Conservation (phyloP, 2,888 invertebrate species). For the Rapana venosa region DNA sequence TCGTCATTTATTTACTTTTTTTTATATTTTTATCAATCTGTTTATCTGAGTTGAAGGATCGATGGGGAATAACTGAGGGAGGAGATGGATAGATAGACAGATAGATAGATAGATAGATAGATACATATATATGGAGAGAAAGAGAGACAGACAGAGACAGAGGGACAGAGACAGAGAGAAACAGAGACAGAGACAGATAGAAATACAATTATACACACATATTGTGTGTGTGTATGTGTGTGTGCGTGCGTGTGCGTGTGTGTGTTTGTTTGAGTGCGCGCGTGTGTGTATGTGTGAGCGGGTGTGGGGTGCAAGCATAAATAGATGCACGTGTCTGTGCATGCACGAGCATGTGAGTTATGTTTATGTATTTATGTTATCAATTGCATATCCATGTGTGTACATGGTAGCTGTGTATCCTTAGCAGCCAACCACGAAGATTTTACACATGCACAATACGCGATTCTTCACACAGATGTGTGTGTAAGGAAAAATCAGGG, state of each 20-base stretch:
- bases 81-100: not conserved
- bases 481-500: no score
- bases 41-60: not conserved
- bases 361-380: no score
- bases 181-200: not conserved
- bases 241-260: not conserved
- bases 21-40: no score
- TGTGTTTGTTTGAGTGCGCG: not conserved
- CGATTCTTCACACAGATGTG: no score
- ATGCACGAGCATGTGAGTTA: no score
- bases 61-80: not conserved
- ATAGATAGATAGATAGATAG: not conserved
- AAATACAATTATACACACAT: not conserved
- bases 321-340: no score
- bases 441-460: no score
- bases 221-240: not conserved
- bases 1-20: no score
- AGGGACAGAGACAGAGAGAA: not conserved
- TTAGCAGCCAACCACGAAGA: no score
- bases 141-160: not conserved
- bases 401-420: no score
- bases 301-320: no score
- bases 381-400: no score
- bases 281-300: not conserved
- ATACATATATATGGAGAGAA: not conserved